phyloP scores from a whole-genome alignment of 2,113 vertebrate species.

The Rutilus rutilus region DNA sequence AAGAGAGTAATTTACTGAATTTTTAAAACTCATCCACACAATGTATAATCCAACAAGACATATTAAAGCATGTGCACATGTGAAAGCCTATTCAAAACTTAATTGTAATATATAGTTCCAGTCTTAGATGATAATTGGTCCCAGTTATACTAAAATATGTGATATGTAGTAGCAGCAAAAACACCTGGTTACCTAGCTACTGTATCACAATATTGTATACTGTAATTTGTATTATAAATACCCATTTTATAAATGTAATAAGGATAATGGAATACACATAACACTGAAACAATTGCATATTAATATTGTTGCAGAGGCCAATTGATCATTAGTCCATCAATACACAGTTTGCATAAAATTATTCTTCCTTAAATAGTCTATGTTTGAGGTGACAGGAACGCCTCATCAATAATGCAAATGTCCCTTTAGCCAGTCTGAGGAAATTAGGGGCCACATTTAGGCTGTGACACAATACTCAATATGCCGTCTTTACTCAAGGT shows the following conservation, averaged over 20 bases:
- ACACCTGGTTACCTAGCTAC: not conserved
- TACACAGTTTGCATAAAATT: conserved; percentile 98
- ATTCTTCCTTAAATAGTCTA: conserved; percentile 92
- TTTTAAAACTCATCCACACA: not conserved
- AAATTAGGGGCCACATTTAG: conserved; percentile 84
- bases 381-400: conserved; percentile 93
- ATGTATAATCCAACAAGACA: not conserved
- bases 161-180: not conserved
- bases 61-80: not conserved
- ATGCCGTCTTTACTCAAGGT: conserved; percentile 66
- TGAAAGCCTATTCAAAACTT: not conserved
- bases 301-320: conserved; percentile 88
- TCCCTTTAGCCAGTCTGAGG: conserved; percentile 84
- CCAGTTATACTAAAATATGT: not conserved
- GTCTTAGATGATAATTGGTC: not conserved
- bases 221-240: not conserved
- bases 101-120: not conserved
- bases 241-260: conserved; percentile 61
- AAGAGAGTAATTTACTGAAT: not conserved
- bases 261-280: conserved; percentile 89
- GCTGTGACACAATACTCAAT: conserved; percentile 76
- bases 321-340: conserved; percentile 97
- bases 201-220: no score
- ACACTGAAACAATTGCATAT: conserved; percentile 91
- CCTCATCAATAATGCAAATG: conserved; percentile 99